These are phyloP conservation scores for Saguinus imperator DNA, from an alignment of 2,113 vertebrate genomes.

Conservation along the genomic window DNA sequence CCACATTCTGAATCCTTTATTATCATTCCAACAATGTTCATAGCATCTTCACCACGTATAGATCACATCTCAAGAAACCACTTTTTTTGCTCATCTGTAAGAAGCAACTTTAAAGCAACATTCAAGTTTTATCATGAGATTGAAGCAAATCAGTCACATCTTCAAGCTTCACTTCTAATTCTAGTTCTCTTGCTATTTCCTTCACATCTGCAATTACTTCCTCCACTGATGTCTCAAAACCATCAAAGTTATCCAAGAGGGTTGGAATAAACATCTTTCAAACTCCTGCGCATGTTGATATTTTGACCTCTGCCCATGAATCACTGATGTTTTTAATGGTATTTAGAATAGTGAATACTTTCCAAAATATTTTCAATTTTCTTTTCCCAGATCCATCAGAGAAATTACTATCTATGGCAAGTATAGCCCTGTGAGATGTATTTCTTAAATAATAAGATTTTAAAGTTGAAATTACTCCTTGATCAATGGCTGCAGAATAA, in stretches of 20 bases:
- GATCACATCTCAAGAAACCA: background rate
- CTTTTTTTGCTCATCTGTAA: background rate
- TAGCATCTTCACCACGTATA: background rate
- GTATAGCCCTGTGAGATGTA: background rate
- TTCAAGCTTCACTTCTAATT: background rate
- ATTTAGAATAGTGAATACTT: background rate
- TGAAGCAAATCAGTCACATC: background rate
- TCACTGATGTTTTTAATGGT: background rate
- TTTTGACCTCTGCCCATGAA: background rate
- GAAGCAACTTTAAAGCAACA: background rate
- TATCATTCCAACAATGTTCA: background rate
- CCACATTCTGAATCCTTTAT: background rate
- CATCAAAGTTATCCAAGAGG: background rate
- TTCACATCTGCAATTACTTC: background rate
- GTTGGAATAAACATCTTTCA: background rate
- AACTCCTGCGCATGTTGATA: background rate
- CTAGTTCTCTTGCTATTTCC: background rate
- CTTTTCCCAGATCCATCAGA: background rate
- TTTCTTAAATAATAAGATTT: background rate
- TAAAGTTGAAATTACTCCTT: background rate
- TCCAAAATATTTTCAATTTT: background rate
- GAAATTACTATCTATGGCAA: background rate
- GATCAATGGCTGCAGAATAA: background rate
- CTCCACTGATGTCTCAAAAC: background rate
- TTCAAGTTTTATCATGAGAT: background rate